Evolutionary conservation across 2,797 vertebrate genomes (phyloP).

Genomic region (Rhinogobio ventralis): DNA sequence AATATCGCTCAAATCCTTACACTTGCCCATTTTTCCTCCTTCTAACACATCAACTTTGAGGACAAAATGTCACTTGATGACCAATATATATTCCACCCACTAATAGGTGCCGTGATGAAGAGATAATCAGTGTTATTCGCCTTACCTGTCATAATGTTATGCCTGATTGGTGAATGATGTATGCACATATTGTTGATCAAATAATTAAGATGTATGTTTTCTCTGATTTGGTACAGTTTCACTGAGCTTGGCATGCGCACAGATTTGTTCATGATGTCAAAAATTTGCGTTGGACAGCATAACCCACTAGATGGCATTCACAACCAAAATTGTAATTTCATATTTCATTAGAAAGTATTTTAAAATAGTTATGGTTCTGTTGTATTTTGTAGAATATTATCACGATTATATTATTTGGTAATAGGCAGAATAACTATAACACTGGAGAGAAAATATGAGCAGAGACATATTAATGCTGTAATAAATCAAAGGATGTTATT

Average conservation of each 20-base stretch:
- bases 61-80: too few relatives aligned
- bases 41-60: too few relatives aligned
- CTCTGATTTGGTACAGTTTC: background rate
- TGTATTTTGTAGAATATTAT: background rate
- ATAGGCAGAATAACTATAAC: background rate
- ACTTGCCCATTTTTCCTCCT: too few relatives aligned
- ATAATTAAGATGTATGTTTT: background rate
- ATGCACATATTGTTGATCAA: background rate
- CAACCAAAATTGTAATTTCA: slow-evolving; percentile 1
- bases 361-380: background rate
- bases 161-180: too few relatives aligned
- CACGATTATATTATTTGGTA: background rate
- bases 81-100: too few relatives aligned
- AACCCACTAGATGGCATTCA: slow-evolving; percentile 53
- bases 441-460: background rate
- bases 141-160: too few relatives aligned
- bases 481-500: slow-evolving; percentile 17
- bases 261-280: slow-evolving; percentile 1
- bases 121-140: too few relatives aligned
- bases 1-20: too few relatives aligned
- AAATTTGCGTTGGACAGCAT: background rate
- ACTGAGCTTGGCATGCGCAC: background rate
- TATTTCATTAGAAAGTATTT: background rate
- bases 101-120: too few relatives aligned
- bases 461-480: background rate